A percentile compares a stretch with the other conserved stretches of the same genome.
Conservation (phyloP, 2,797 vertebrate species). For the Xenentodon cancila region DNA sequence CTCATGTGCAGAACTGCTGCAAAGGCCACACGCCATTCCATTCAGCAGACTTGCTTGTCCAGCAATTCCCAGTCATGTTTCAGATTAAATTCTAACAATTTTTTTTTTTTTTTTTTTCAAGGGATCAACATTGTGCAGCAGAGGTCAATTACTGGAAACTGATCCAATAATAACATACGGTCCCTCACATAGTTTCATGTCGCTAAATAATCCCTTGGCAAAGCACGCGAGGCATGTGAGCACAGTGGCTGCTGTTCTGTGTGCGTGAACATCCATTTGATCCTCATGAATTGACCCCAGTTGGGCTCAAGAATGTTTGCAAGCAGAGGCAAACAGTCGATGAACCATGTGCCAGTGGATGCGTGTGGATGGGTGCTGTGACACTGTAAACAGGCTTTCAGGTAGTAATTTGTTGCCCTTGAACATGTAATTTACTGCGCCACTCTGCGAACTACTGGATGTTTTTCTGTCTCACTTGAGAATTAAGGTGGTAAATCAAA, state of each 20-base stretch:
- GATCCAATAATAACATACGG: conserved; percentile 11
- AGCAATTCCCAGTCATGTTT: conserved; percentile 34
- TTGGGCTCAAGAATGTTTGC: conserved; percentile 9
- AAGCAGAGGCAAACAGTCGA: conserved; percentile 1
- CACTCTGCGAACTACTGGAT: conserved; percentile 33
- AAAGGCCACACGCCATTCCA: conserved; percentile 30
- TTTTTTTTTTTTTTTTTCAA: conserved; percentile 4
- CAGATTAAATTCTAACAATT: conserved; percentile 28
- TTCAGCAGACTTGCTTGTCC: conserved; percentile 50
- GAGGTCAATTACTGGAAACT: conserved; percentile 20
- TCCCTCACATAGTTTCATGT: conserved; percentile 3
- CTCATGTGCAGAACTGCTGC: conserved; percentile 22
- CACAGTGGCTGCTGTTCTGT: conserved; percentile 5
- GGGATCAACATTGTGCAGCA: conserved; percentile 4
- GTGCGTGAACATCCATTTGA: conserved; percentile 9
- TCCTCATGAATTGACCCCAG: conserved; percentile 11
- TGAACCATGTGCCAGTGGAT: conserved; percentile 3
- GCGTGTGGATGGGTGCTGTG: not conserved
- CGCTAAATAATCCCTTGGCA: not conserved
- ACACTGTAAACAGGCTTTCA: conserved; percentile 41
- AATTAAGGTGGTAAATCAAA: conserved; percentile 58
- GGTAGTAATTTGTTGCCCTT: conserved; percentile 37
- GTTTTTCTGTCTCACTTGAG: conserved; percentile 42
- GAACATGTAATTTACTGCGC: conserved; percentile 47
- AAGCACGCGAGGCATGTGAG: not conserved